Conservation (phyloP, 2,113 vertebrate species). For the Thomomys bottae region DNA sequence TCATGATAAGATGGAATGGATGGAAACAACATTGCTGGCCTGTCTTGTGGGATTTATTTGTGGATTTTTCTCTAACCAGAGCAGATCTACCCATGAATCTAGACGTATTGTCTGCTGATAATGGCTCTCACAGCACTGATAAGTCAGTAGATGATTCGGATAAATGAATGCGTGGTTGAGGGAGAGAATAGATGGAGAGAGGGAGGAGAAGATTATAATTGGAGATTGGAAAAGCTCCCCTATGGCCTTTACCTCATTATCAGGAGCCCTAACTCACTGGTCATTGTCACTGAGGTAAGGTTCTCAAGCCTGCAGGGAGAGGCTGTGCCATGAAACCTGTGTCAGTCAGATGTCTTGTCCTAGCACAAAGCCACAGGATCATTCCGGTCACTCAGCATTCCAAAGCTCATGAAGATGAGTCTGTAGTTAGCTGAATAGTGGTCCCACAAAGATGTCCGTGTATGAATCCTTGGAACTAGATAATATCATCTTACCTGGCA, state of each 20-base stretch:
- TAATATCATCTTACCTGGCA: background rate
- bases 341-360: background rate
- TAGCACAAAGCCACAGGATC: background rate
- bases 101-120: rapidly evolving
- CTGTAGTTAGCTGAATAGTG: no score
- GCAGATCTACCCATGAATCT: rapidly evolving
- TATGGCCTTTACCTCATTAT: background rate
- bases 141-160: no score
- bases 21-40: rapidly evolving
- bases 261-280: background rate
- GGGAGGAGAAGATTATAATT: background rate
- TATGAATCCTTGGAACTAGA: background rate
- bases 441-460: no score
- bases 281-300: background rate
- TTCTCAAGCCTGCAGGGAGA: background rate
- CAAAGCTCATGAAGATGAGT: background rate
- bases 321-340: rapidly evolving
- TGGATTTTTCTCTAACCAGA: background rate
- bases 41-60: background rate
- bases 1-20: background rate
- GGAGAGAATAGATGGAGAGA: no score
- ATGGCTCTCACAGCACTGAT: rapidly evolving
- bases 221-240: background rate
- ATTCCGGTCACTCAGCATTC: background rate
- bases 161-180: no score